phyloP scores from a whole-genome alignment of 2,888 invertebrate genomes.

The Pseudococcus jackbeardsleyi region DNA sequence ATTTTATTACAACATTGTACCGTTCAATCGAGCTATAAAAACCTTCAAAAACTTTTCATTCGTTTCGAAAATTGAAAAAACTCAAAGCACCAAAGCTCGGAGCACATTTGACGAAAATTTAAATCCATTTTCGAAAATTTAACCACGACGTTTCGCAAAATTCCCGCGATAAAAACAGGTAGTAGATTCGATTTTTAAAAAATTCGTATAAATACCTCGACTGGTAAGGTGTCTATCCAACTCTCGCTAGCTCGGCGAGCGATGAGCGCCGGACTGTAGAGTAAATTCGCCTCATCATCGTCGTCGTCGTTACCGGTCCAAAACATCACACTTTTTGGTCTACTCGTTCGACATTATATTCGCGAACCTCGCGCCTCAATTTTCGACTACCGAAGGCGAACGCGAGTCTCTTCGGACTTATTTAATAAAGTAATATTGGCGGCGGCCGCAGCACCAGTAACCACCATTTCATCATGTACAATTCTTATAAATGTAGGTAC shows the following conservation, averaged over 20 bases:
- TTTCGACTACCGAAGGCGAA: background rate
- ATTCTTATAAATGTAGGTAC: slow-evolving; percentile 25
- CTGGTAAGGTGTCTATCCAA: slow-evolving; percentile 90
- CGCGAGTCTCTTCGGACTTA: background rate
- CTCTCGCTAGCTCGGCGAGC: slow-evolving; percentile 89
- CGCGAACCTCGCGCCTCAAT: slow-evolving; percentile 38
- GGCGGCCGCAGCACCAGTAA: slow-evolving; percentile 44
- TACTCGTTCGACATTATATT: slow-evolving; percentile 43
- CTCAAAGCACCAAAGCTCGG: too few relatives aligned
- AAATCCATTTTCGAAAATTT: too few relatives aligned
- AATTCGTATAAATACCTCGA: slow-evolving; percentile 77
- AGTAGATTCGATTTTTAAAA: background rate
- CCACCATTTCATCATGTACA: slow-evolving; percentile 66
- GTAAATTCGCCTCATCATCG: slow-evolving; percentile 87
- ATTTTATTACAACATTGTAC: too few relatives aligned
- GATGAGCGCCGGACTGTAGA: slow-evolving; percentile 89
- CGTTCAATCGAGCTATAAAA: too few relatives aligned
- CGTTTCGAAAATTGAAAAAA: too few relatives aligned
- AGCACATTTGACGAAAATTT: too few relatives aligned
- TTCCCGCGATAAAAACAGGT: background rate
- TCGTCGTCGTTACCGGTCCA: slow-evolving; percentile 85
- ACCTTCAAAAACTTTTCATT: too few relatives aligned
- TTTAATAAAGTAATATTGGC: slow-evolving; percentile 2
- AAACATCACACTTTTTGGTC: slow-evolving; percentile 68
- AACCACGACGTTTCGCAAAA: background rate